A percentile compares a stretch with the other conserved stretches of the same genome.
phyloP scores from a whole-genome alignment of 2,797 vertebrate genomes.

The Arremon aurantiirostris region DNA sequence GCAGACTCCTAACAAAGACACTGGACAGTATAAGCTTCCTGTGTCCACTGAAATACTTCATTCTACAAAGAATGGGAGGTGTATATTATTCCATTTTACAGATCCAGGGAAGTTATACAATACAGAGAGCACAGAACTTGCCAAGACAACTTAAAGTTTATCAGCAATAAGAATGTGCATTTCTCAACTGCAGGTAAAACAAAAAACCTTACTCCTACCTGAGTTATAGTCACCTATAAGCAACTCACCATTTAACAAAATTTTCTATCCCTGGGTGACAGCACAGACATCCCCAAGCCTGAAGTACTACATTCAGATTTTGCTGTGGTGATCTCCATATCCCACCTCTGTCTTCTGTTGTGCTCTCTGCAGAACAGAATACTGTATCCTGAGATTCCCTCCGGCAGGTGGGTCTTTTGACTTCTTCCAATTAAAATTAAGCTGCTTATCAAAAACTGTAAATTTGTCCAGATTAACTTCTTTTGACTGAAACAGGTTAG shows the following conservation, averaged over 20 bases:
- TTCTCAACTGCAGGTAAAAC: background rate
- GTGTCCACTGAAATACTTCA: background rate
- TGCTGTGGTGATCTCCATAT: background rate
- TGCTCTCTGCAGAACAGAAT: background rate
- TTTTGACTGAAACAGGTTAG: background rate
- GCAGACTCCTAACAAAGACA: background rate
- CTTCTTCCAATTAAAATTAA: background rate
- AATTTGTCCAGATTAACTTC: background rate
- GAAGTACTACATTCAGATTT: background rate
- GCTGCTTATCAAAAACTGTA: background rate
- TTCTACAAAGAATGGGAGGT: background rate
- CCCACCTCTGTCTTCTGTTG: background rate
- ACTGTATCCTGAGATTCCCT: background rate
- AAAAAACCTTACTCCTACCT: background rate
- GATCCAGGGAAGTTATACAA: background rate
- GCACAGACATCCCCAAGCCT: background rate
- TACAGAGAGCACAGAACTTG: background rate
- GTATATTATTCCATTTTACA: background rate
- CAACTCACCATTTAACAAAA: background rate
- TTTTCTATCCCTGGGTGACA: background rate
- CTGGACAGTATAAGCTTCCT: background rate
- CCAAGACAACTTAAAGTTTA: background rate
- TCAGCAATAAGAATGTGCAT: background rate
- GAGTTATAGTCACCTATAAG: background rate
- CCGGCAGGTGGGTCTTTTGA: background rate